These are phyloP conservation scores for Schlechtendalia chinensis DNA, from an alignment of 1,140 invertebrate genomes.

Conservation along the genomic window DNA sequence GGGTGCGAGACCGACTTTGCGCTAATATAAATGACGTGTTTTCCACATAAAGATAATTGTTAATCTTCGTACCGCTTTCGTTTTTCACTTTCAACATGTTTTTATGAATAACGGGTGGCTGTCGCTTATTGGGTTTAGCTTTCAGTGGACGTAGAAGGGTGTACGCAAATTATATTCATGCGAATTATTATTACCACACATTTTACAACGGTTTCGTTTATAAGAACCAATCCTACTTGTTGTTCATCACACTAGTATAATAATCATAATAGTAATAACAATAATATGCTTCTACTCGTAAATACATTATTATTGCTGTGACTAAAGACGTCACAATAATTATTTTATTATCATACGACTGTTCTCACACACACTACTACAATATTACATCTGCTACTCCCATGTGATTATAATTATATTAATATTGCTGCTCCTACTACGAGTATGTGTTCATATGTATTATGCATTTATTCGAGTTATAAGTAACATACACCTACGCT, in stretches of 20 bases:
- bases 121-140: too few species aligned
- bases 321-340: too few species aligned
- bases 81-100: too few species aligned
- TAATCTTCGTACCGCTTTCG: not conserved
- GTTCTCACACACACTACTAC: not conserved
- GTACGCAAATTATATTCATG: conserved; percentile 18
- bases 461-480: not conserved
- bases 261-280: not conserved
- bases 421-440: not conserved
- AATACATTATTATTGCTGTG: not conserved
- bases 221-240: not conserved
- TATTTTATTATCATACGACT: conserved; percentile 8
- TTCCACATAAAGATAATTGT: conserved; percentile 16
- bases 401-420: too few species aligned
- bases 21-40: not conserved
- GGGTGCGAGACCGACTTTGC: not conserved
- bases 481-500: too few species aligned
- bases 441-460: not conserved
- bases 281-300: too few species aligned
- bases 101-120: not conserved
- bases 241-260: not conserved
- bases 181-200: not conserved
- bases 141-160: not conserved
- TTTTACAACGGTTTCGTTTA: not conserved
- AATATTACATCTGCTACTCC: not conserved